A percentile compares a stretch with the other conserved stretches of the same genome.
Evolutionary conservation across 1,140 invertebrate genomes (phyloP).

Genomic region (Drosophila setifemur): DNA sequence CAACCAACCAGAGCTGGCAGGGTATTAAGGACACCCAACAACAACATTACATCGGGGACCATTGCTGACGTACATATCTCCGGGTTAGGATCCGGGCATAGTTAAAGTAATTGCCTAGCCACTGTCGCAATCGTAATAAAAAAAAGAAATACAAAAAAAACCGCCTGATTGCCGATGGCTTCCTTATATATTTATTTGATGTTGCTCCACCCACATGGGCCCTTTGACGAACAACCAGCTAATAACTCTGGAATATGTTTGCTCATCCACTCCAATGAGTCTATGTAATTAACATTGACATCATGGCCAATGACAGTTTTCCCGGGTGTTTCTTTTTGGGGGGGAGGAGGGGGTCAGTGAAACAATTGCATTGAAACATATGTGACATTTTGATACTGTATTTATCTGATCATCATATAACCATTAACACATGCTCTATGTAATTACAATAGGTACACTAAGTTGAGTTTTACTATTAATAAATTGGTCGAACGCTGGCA

Average conservation of each 20-base stretch:
- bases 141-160: no score
- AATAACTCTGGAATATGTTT: conserved; percentile 54
- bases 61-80: conserved; percentile 37
- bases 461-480: conserved; percentile 74
- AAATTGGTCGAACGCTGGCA: conserved; percentile 78
- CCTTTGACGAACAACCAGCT: conserved; percentile 39
- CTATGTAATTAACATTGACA: conserved; percentile 71
- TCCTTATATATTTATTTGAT: background rate
- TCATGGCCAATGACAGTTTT: conserved; percentile 16
- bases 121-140: conserved; percentile 43
- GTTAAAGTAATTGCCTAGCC: conserved; percentile 70
- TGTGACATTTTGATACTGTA: conserved; percentile 68
- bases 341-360: no score
- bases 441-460: conserved; percentile 74
- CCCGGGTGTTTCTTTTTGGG: conserved; percentile 13
- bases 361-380: conserved; percentile 14
- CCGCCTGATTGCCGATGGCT: conserved; percentile 26
- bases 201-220: background rate
- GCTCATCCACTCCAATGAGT: conserved; percentile 14
- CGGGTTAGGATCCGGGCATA: conserved; percentile 22
- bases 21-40: no score
- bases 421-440: conserved; percentile 75
- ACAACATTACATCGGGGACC: conserved; percentile 1
- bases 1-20: background rate
- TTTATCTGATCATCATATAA: conserved; percentile 69